A percentile compares a stretch with the other conserved stretches of the same genome.
These are phyloP conservation scores for Halichoeres trimaculatus DNA, from an alignment of 2,113 vertebrate species.

Conservation along the genomic window DNA sequence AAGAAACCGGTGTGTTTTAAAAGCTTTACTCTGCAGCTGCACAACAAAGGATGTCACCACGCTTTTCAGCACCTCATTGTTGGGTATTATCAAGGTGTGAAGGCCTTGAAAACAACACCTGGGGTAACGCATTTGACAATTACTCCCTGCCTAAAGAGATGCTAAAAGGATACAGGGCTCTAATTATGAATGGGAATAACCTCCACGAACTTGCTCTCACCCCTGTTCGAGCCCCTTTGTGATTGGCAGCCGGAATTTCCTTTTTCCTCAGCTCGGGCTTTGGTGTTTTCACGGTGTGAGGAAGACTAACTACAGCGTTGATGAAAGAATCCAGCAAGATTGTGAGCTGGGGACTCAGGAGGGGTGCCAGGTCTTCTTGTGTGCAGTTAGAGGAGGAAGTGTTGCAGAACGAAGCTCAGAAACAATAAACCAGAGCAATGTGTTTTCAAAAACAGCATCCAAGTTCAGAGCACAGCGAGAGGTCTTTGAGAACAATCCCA, in stretches of 20 bases:
- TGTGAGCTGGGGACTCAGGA: constrained; percentile 22
- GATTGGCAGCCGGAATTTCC: constrained; percentile 59
- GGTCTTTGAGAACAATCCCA: constrained; percentile 8
- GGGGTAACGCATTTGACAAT: constrained; percentile 77
- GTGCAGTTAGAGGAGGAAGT: constrained; percentile 10
- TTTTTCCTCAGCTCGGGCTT: constrained; percentile 24
- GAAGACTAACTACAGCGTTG: constrained; percentile 39
- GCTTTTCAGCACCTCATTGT: constrained; percentile 80
- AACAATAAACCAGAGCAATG: constrained; percentile 58
- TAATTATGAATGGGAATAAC: constrained; percentile 71
- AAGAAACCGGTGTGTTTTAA: constrained; percentile 71
- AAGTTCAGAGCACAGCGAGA: constrained; percentile 39
- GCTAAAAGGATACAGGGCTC: constrained; percentile 74
- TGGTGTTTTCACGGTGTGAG: constrained; percentile 57
- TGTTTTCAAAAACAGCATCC: constrained; percentile 29
- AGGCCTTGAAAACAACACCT: constrained; percentile 84
- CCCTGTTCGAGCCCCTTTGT: constrained; percentile 66
- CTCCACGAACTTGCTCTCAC: constrained; percentile 61
- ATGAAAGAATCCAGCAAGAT: constrained; percentile 50
- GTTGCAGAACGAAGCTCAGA: constrained; percentile 39
- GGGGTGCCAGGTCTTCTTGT: constrained; percentile 41
- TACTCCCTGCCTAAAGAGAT: constrained; percentile 69
- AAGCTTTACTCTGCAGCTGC: constrained; percentile 78
- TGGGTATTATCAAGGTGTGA: constrained; percentile 82
- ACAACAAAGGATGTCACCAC: constrained; percentile 79